Evolutionary conservation across 1,140 invertebrate species (phyloP), one percentile per base, ranked within the genome.

Genomic region (Anoplophora glabripennis): DNA sequence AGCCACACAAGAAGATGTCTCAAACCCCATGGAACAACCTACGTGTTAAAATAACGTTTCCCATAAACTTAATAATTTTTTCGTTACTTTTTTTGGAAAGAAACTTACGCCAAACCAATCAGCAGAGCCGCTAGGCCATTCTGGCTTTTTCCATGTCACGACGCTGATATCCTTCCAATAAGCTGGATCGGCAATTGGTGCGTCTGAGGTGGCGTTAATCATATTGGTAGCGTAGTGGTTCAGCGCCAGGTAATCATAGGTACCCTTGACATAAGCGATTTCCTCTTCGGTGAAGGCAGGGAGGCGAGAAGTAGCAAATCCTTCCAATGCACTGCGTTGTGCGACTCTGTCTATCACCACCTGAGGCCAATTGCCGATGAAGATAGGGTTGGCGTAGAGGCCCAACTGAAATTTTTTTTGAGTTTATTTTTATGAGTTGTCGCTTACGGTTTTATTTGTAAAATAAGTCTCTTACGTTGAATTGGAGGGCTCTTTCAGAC

Each of bases 351-450:
- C 62, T 61, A 76, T 78, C 71, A 84, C 74, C 0, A 74, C 37
- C 49, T 74, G 57, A 0, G 83, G 83, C 72, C 81, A 84, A 21
- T 81, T 78, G 0, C 83, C 83, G 0, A 72, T 75, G 58, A 74
- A 78, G 8, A 84, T 72, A 2, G 82, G 78, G 63, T 81, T 72
- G 0, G 77, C 66, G 41, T 78, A 18, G 66, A 63, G 21, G 21
- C 21, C 21, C 3, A 28, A 28, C 77, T 81, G 66, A 35, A 68
- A 74, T 3, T 35, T 28, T 12, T 7, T n/a, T n/a, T n/a, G n/a
- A n/a, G n/a, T n/a, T n/a, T n/a, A n/a, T n/a, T n/a, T n/a, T n/a
- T n/a, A n/a, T n/a, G n/a, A n/a, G n/a, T n/a, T n/a, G n/a, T n/a
- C n/a, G n/a, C n/a, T n/a, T n/a, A n/a, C n/a, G n/a, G n/a, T n/a